Base-by-base conservation (phyloP, 2,888 invertebrate genomes). In the Stratiomys singularior region DNA sequence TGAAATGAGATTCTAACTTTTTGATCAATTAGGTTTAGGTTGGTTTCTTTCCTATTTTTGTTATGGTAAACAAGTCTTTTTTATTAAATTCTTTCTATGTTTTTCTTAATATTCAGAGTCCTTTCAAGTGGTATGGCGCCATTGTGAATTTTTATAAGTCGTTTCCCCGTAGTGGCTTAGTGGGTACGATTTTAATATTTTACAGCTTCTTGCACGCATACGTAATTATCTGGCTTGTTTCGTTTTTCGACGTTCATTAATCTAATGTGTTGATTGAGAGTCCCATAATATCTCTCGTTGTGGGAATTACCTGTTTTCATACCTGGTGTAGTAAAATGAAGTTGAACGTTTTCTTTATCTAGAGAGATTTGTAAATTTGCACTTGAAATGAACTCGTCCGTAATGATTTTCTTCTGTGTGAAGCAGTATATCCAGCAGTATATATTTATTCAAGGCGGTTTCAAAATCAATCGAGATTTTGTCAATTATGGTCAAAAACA, bases 401-500 rank as follows among this genome's bases (percentile, higher is more conserved):
- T 25, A 5, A 60, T 25, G 21, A 21, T 25, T 60, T 60, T 60
- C 5, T 60, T 60, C 21, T 11, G 56, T 11, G 56, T 56, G 11
- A 7, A 11, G 5, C 56, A n/a, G n/a, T n/a, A n/a, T n/a, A n/a
- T n/a, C 52, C 15, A 18, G 15, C 13, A 7, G 15, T 0, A 56
- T 15, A 18, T 56, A 56, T 0, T 11, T 56, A 18, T 56, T 56
- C 5, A 56, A 0, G 25, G 60, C 60, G 23, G 25, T 25, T 25
- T 25, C 23, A 7, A 60, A 23, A 21, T 60, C 1, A 23, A 15
- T 21, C 9, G 60, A 67, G 18, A 78, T 76, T 47, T 77, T 78
- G 21, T 79, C 78, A 7, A 79, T 78, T 7, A 78, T n/a, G 1
- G 76, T 79, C 15, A 79, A 3, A 52, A 78, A 79, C n/a, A 76